Percentiles rank a stretch among this genome's conserved stretches.
Evolutionary conservation across 1,140 invertebrate genomes (phyloP).

Genomic region (Trissolcus basalis): DNA sequence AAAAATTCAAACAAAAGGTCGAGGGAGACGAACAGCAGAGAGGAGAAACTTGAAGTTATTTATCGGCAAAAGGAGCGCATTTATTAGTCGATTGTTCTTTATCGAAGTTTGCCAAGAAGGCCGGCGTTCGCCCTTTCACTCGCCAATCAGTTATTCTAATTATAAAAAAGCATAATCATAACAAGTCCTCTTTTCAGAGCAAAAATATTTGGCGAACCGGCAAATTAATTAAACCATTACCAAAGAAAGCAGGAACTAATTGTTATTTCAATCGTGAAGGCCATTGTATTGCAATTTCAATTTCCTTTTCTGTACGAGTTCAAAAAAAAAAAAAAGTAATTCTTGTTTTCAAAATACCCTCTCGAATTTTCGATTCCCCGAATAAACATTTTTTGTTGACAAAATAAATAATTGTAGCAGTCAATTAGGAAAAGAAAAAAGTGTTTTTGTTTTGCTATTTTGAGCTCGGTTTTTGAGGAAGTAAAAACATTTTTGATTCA

Average conservation of each 20-base stretch:
- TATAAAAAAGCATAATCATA: conserved; percentile 65
- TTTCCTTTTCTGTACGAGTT: background rate
- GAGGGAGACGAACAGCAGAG: background rate
- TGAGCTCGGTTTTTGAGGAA: too few relatives aligned
- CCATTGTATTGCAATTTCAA: conserved; percentile 39
- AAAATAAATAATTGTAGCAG: background rate
- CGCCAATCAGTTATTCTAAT: conserved; percentile 69
- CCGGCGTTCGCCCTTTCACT: conserved; percentile 51
- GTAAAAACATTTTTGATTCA: too few relatives aligned
- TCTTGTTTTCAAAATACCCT: too few relatives aligned
- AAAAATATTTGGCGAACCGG: conserved; percentile 53
- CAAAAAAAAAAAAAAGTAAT: too few relatives aligned
- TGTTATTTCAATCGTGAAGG: conserved; percentile 57
- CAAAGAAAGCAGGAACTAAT: conserved; percentile 51
- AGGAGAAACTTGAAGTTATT: conserved; percentile 7
- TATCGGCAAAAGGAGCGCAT: conserved; percentile 1
- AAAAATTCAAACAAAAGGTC: conserved; percentile 9
- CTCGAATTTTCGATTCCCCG: too few relatives aligned
- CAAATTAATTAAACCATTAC: conserved; percentile 62
- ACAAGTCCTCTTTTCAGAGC: conserved; percentile 51
- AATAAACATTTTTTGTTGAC: too few relatives aligned
- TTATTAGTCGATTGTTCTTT: conserved; percentile 43
- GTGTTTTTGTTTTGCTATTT: too few relatives aligned
- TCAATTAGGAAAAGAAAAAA: background rate
- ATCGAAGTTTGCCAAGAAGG: conserved; percentile 40